Base-by-base conservation (phyloP, 2,113 vertebrate species). In the Diphyllodes magnificus region DNA sequence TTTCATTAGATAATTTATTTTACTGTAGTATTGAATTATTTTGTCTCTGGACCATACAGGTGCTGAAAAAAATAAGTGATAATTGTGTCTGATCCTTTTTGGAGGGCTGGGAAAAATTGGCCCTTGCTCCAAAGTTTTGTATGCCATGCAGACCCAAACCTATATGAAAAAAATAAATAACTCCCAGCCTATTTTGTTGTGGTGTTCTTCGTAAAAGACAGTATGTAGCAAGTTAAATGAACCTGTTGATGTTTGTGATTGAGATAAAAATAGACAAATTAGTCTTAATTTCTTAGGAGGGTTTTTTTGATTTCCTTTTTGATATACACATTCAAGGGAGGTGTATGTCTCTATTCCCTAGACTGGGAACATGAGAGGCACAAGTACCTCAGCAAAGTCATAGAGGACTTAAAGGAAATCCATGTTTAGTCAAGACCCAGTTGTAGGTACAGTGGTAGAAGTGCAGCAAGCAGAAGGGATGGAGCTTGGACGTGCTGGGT, bases 381-480 rank as follows among this genome's bases (percentile, higher is more conserved):
- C 23, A 54, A 37, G 2, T 25, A 13, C 61, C 18, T 80, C 45
- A 42, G 68, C 30, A 54, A 24, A 76, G 33, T 17, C n/a, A 8
- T 4, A 21, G 22, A 77, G n/a, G 18, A 18, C 13, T 5, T 33
- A 19, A 20, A 10, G 57, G 28, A 86, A 53, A 49, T 31, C 19
- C 50, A 15, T 0, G 0, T 65, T 75, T 44, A 44, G 24, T n/a
- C 27, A 35, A 31, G 47, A n/a, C 15, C 3, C 18, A 20, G 15
- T 9, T 79, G 53, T 10, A 35, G 47, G 9, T 37, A 7, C 25
- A n/a, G 44, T 10, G 22, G 22, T 27, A 10, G 53, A 82, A 72
- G 66, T 18, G 27, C 33, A 72, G 61, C 39, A 50, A 24, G 47
- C 28, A 45, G 57, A 50, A 42, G 19, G 17, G 59, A 27, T 10